Percentiles rank a stretch among this genome's conserved stretches.
Conservation (phyloP, 2,888 invertebrate genomes). For the Gymnosoma rotundatum region DNA sequence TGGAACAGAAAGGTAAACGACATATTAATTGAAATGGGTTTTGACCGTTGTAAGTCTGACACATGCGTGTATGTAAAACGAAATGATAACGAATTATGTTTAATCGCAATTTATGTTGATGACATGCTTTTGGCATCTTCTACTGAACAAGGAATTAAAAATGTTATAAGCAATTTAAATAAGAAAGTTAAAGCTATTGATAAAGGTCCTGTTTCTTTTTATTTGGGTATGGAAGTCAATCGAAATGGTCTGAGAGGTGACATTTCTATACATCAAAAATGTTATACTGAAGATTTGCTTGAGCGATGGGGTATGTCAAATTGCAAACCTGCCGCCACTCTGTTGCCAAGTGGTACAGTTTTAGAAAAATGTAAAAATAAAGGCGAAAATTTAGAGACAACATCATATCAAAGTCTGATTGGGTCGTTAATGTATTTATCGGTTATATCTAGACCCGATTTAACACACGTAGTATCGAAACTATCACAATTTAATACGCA, state of each 20-base stretch:
- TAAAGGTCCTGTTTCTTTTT: neutral
- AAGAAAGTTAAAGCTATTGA: neutral
- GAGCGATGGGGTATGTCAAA: constrained; percentile 55
- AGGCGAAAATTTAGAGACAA: constrained; percentile 25
- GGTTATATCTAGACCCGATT: constrained; percentile 20
- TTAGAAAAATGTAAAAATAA: constrained; percentile 49
- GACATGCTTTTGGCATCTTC: constrained; percentile 33
- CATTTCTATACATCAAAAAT: neutral
- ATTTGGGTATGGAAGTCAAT: neutral
- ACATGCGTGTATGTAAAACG: constrained; percentile 30
- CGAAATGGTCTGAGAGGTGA: neutral
- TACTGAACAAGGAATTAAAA: neutral
- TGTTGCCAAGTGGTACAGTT: constrained; percentile 50
- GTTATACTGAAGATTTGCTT: constrained; percentile 36
- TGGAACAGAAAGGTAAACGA: constrained; percentile 10
- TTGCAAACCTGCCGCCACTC: constrained; percentile 56
- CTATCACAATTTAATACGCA: constrained; percentile 12
- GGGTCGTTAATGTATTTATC: constrained; percentile 1
- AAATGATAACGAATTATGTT: neutral
- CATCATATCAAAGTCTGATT: neutral
- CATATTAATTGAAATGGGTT: constrained; percentile 4
- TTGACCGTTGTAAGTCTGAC: constrained; percentile 2
- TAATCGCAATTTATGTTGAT: constrained; percentile 42
- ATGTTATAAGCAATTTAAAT: constrained; percentile 8
- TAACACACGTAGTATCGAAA: constrained; percentile 34